phyloP scores from a whole-genome alignment of 2,888 invertebrate genomes.

The Idaea dimidiata region DNA sequence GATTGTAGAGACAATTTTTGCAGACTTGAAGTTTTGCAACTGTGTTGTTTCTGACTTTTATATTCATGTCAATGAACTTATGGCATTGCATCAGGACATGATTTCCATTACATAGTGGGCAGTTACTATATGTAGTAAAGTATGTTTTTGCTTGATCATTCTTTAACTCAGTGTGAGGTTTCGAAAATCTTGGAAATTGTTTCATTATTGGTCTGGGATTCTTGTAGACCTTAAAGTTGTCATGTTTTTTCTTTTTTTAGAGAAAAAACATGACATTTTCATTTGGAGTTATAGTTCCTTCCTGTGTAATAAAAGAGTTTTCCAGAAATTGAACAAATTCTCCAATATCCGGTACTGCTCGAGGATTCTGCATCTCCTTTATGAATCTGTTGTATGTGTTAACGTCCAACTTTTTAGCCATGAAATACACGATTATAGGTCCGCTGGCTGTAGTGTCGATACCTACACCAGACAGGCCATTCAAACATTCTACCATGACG shows the following conservation, averaged over 20 bases:
- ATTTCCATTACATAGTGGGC: conserved; percentile 17
- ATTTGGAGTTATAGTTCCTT: conserved; percentile 14
- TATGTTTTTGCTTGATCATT: too few relatives aligned
- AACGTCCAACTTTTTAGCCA: conserved; percentile 26
- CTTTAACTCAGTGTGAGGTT: too few relatives aligned
- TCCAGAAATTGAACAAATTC: conserved; percentile 24
- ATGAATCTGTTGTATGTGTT: conserved; percentile 21
- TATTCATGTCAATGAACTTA: conserved; percentile 14
- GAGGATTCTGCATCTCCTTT: conserved; percentile 14
- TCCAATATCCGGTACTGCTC: conserved; percentile 13
- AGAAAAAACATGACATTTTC: too few relatives aligned
- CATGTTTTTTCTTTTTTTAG: too few relatives aligned
- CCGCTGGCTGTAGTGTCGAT: conserved; percentile 21
- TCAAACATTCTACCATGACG: conserved; percentile 19
- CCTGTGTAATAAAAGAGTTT: conserved; percentile 22
- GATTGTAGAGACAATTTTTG: conserved; percentile 24
- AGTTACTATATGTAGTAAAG: conserved; percentile 12
- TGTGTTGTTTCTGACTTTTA: conserved; percentile 5
- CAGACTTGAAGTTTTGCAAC: conserved; percentile 21
- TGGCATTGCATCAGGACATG: conserved; percentile 21
- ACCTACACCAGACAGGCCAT: conserved; percentile 1
- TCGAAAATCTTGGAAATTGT: too few relatives aligned
- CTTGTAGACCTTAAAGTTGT: conserved; percentile 10
- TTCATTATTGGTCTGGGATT: too few relatives aligned
- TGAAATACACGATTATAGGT: conserved; percentile 22